phyloP scores from a whole-genome alignment of 2,888 invertebrate species.

The Lepidocyrtinus sp. region DNA sequence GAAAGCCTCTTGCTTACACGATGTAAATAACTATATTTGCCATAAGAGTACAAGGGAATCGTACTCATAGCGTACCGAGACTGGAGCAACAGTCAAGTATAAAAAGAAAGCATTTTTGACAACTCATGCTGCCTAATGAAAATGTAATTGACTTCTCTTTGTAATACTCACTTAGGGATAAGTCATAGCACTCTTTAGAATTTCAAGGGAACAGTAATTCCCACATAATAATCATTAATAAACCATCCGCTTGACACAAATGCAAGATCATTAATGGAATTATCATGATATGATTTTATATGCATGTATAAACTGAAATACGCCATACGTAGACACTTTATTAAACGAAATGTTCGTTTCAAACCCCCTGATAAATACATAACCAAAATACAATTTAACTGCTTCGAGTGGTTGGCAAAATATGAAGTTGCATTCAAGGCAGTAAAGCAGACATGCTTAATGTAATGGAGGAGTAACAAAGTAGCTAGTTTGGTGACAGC shows the following conservation, averaged over 20 bases:
- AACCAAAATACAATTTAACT: no score
- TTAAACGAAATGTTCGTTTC: no score
- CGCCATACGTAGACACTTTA: no score
- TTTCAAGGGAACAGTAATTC: slow-evolving; percentile 51
- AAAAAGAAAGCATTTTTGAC: slow-evolving; percentile 55
- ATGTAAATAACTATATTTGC: background rate
- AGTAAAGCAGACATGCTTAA: no score
- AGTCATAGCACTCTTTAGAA: slow-evolving; percentile 40
- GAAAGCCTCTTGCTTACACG: background rate
- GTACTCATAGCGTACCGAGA: no score
- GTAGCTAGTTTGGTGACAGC: slow-evolving; percentile 40
- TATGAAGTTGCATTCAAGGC: no score
- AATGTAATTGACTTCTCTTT: slow-evolving; percentile 70
- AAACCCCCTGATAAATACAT: no score
- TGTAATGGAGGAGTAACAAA: slow-evolving; percentile 54
- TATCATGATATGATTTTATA: no score
- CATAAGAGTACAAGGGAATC: background rate
- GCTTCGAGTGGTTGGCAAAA: no score
- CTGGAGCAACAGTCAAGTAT: background rate
- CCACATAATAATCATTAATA: slow-evolving; percentile 65
- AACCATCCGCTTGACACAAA: slow-evolving; percentile 47
- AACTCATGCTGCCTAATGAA: slow-evolving; percentile 70
- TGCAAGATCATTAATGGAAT: slow-evolving; percentile 52
- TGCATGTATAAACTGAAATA: no score
- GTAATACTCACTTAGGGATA: slow-evolving; percentile 63